Percentiles rank a stretch among this genome's conserved stretches.
phyloP scores from a whole-genome alignment of 2,113 vertebrate species.

The Crotalus horridus region DNA sequence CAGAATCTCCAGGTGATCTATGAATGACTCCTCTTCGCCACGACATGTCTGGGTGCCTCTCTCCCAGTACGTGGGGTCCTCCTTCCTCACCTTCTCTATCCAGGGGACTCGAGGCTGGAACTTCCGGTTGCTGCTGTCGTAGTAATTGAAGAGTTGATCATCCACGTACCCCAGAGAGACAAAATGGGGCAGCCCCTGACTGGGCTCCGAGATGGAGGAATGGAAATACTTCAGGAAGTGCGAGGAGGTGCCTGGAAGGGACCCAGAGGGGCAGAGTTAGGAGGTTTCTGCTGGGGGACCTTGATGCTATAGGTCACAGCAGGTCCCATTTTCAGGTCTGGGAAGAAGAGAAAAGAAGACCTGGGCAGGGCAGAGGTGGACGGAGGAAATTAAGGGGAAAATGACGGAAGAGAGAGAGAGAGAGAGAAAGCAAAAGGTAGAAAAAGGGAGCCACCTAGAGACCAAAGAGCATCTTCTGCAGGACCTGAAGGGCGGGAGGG shows the following conservation, averaged over 20 bases:
- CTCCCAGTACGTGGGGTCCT: background rate
- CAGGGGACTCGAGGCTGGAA: background rate
- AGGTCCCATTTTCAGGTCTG: too few relatives aligned
- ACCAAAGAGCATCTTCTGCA: background rate
- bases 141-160: fast-evolving
- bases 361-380: background rate
- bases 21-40: too few relatives aligned
- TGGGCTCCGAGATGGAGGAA: background rate
- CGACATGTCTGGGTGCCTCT: background rate
- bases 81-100: background rate
- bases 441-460: background rate
- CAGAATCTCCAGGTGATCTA: too few relatives aligned
- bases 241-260: background rate
- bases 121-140: background rate
- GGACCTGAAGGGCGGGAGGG: background rate
- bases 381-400: background rate
- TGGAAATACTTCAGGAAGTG: background rate
- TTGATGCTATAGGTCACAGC: background rate
- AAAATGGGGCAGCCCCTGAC: background rate
- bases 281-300: background rate
- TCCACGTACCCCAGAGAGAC: background rate
- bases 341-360: too few relatives aligned
- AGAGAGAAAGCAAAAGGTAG: too few relatives aligned
- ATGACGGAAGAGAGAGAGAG: background rate
- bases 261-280: background rate